A percentile compares a stretch with the other conserved stretches of the same genome.
These are phyloP conservation scores for Prunella himalayana DNA, from an alignment of 2,113 vertebrate species.

Conservation along the genomic window DNA sequence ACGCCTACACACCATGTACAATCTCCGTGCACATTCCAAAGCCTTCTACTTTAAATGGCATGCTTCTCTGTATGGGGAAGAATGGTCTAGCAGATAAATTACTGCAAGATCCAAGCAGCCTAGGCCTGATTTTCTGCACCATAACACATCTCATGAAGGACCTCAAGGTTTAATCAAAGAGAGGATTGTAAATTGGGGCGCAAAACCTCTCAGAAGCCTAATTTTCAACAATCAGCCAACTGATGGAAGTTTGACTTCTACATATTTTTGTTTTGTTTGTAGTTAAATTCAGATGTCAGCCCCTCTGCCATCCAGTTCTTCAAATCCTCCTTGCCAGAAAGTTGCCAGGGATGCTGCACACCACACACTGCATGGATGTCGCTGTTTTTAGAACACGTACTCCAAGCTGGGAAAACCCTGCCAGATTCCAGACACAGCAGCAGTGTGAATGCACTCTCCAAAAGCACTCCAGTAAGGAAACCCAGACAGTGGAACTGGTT, in stretches of 20 bases:
- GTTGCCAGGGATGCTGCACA: neutral
- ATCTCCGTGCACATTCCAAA: neutral
- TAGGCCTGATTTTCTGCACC: neutral
- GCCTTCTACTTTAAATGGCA: neutral
- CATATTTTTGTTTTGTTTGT: neutral
- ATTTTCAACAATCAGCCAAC: neutral
- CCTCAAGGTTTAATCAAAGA: neutral
- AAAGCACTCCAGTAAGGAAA: neutral
- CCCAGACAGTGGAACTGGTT: accelerated
- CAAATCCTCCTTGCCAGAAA: neutral
- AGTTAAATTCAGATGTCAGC: neutral
- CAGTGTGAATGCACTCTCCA: accelerated
- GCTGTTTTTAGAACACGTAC: accelerated
- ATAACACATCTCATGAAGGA: neutral
- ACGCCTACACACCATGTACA: accelerated
- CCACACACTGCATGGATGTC: accelerated
- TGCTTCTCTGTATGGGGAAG: neutral
- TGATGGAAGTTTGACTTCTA: neutral
- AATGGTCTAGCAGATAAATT: neutral
- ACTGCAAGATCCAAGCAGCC: neutral
- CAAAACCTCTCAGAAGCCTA: neutral
- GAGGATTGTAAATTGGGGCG: neutral
- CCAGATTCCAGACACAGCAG: neutral
- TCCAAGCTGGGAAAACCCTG: neutral
- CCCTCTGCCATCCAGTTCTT: neutral